A percentile compares a stretch with the other conserved stretches of the same genome.
Conservation (phyloP, 2,113 vertebrate genomes). For the Nesoenas mayeri region DNA sequence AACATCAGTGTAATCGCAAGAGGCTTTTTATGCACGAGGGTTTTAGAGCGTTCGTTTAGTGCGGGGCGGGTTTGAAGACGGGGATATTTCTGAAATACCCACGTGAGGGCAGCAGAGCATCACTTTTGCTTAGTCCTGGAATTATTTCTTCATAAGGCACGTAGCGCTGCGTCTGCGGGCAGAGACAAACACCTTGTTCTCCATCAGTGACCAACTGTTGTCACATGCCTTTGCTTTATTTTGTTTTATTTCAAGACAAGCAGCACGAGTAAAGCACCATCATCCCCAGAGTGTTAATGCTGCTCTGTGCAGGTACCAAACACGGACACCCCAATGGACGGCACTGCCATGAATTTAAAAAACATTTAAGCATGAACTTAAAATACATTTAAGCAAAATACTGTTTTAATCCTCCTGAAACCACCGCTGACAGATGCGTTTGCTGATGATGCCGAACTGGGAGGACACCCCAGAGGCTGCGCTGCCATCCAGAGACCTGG, state of each 20-base stretch:
- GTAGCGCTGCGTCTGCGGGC: fast-evolving
- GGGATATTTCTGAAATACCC: background rate
- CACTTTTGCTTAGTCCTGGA: fast-evolving
- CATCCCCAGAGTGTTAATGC: fast-evolving
- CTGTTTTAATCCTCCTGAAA: fast-evolving
- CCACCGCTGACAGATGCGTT: background rate
- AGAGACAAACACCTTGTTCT: fast-evolving
- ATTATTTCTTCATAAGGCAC: fast-evolving
- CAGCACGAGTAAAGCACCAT: background rate
- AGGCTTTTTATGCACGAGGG: background rate
- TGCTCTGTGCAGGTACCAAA: background rate
- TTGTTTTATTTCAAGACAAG: background rate
- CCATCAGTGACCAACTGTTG: background rate
- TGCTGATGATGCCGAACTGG: too few species aligned
- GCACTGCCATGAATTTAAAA: fast-evolving
- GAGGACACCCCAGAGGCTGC: too few species aligned
- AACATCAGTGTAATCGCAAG: background rate
- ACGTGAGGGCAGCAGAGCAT: slow-evolving; percentile 11
- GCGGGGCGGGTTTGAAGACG: background rate
- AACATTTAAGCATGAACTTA: too few species aligned
- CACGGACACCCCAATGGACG: background rate
- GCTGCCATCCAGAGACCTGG: too few species aligned
- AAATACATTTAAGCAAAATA: background rate
- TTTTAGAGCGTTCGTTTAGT: fast-evolving
- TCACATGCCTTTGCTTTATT: background rate